These are phyloP conservation scores for Crambe crambe DNA, from an alignment of 37 sponge, comb jelly and placozoan species.

Conservation along the genomic window DNA sequence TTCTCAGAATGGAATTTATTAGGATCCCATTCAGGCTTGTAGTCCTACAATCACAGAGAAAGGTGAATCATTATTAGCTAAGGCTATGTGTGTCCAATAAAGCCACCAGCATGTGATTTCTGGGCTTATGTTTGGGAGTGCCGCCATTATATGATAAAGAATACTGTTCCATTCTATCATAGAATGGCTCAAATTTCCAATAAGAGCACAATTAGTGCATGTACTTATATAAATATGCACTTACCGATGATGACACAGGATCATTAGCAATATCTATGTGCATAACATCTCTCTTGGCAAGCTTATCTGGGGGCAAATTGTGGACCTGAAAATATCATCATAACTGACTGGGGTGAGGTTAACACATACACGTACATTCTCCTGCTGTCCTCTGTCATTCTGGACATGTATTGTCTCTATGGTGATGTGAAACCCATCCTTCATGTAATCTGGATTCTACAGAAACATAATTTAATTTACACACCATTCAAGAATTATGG, in stretches of 20 bases:
- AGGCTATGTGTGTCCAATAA: too few relatives aligned
- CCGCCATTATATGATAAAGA: too few relatives aligned
- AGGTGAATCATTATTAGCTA: too few relatives aligned
- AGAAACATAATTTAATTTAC: too few relatives aligned
- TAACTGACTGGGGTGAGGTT: too few relatives aligned
- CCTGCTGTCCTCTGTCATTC: constrained; percentile 69
- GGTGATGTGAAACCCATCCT: constrained; percentile 81
- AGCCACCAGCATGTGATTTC: too few relatives aligned
- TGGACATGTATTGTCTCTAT: constrained; percentile 71
- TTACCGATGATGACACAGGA: constrained; percentile 54
- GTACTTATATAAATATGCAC: constrained; percentile 4
- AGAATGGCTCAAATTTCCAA: too few relatives aligned
- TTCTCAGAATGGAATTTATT: constrained; percentile 62
- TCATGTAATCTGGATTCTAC: constrained; percentile 89
- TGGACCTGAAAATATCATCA: constrained; percentile 59
- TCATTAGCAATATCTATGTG: constrained; percentile 95
- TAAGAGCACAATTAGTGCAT: too few relatives aligned
- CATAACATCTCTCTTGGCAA: constrained; percentile 81
- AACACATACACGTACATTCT: constrained; percentile 55
- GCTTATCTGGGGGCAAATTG: constrained; percentile 64
- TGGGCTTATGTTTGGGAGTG: too few relatives aligned
- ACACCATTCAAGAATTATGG: too few relatives aligned
- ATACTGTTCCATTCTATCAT: too few relatives aligned
- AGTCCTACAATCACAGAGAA: constrained; percentile 86
- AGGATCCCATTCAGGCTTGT: constrained; percentile 84